Percentiles rank a stretch among this genome's conserved stretches.
Conservation (phyloP, 92 coral and sea anemone genomes). For the Palythoa grandiflora region DNA sequence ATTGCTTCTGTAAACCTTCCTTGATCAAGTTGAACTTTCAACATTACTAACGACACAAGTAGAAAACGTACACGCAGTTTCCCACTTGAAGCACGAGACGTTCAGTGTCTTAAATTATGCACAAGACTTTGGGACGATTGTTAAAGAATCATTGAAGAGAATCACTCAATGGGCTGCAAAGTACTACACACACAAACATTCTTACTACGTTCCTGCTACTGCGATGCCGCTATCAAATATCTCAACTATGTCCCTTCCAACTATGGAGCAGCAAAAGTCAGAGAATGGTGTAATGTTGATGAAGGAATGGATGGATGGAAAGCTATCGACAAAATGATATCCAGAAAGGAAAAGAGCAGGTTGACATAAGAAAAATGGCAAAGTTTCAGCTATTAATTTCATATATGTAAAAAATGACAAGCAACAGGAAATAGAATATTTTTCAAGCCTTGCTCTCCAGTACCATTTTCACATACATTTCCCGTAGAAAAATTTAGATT, state of each 20-base stretch:
- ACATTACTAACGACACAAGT: slow-evolving; percentile 30
- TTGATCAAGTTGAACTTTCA: slow-evolving; percentile 42
- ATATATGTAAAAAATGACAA: too few species aligned
- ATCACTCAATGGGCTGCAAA: slow-evolving; percentile 13
- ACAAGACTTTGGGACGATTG: slow-evolving; percentile 17
- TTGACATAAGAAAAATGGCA: too few species aligned
- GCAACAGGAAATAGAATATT: too few species aligned
- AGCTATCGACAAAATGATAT: too few species aligned
- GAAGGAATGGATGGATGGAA: too few species aligned
- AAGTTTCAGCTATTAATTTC: too few species aligned
- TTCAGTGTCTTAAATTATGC: slow-evolving; percentile 54
- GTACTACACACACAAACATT: background rate
- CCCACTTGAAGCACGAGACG: slow-evolving; percentile 59
- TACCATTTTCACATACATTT: too few species aligned
- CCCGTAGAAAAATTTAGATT: too few species aligned
- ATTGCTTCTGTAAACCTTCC: slow-evolving; percentile 39
- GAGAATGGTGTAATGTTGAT: too few species aligned
- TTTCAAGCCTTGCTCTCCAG: too few species aligned
- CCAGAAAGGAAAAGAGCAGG: too few species aligned
- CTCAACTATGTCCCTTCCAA: background rate
- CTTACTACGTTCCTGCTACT: background rate
- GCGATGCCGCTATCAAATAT: background rate
- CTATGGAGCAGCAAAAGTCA: background rate
- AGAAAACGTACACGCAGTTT: slow-evolving; percentile 43
- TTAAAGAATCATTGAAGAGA: background rate